A percentile compares a stretch with the other conserved stretches of the same genome.
These are phyloP conservation scores for Phacellophora camtschatica DNA, from an alignment of 30 jellyfish, hydroid and myxozoan species.

Conservation along the genomic window DNA sequence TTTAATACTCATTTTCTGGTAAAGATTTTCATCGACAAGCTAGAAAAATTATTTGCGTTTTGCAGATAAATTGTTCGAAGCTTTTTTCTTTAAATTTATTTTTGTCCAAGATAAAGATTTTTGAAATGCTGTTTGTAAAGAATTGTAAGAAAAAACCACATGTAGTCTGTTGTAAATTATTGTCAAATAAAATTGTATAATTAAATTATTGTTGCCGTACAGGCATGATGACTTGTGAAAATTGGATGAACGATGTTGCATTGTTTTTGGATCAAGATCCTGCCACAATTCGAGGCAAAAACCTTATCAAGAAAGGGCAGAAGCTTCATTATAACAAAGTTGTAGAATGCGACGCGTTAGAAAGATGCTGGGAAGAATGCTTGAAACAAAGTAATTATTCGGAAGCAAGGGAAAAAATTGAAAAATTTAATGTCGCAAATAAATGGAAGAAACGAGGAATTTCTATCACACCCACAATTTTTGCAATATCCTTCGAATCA, in stretches of 20 bases:
- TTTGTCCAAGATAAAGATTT: no score
- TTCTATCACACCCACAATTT: slow-evolving; percentile 13
- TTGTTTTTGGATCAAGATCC: slow-evolving; percentile 34
- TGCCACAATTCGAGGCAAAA: neutral
- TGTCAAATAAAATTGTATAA: no score
- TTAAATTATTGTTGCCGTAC: no score
- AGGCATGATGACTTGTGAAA: slow-evolving; percentile 54
- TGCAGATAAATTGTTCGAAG: no score
- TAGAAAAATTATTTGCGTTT: no score
- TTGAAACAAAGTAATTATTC: slow-evolving; percentile 9
- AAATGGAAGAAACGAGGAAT: slow-evolving; percentile 49
- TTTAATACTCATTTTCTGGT: no score
- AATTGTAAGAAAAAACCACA: no score
- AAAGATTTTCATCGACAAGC: no score
- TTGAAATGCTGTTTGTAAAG: no score
- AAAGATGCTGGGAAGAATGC: slow-evolving; percentile 37
- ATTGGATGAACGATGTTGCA: slow-evolving; percentile 53
- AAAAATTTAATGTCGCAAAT: slow-evolving; percentile 19
- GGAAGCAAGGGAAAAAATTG: neutral
- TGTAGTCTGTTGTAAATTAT: no score
- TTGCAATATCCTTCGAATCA: slow-evolving; percentile 14
- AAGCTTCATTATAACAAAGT: slow-evolving; percentile 1
- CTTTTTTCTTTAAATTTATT: no score
- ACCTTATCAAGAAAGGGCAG: slow-evolving; percentile 26
- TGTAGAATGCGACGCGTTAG: slow-evolving; percentile 17